Percentiles rank a stretch among this genome's conserved stretches.
These are phyloP conservation scores for Sthenelais limicola DNA, from an alignment of 2,888 invertebrate genomes.

Conservation along the genomic window DNA sequence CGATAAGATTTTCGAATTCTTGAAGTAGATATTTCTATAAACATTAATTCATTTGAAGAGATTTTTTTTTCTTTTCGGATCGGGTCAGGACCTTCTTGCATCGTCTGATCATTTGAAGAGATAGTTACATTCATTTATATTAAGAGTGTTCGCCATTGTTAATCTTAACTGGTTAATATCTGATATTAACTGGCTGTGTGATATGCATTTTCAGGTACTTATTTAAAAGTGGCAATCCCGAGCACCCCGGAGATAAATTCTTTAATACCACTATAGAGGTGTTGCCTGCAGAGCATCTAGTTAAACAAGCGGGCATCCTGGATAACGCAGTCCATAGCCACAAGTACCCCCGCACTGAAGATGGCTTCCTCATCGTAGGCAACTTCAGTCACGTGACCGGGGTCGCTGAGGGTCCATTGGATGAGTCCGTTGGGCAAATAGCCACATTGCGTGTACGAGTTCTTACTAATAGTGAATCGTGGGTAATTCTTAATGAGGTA, in stretches of 20 bases:
- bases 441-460: conserved; percentile 83
- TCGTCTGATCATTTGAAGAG: too few relatives aligned
- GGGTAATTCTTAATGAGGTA: conserved; percentile 94
- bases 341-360: conserved; percentile 75
- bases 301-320: conserved; percentile 47
- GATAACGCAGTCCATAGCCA: conserved; percentile 45
- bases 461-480: conserved; percentile 85
- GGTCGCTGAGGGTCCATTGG: conserved; percentile 82
- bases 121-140: too few relatives aligned
- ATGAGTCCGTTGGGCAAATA: conserved; percentile 80
- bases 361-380: conserved; percentile 81
- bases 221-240: conserved; percentile 84
- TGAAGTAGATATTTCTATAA: too few relatives aligned
- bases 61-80: too few relatives aligned
- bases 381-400: conserved; percentile 84
- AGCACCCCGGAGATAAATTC: conserved; percentile 90
- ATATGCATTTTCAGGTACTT: conserved; percentile 59
- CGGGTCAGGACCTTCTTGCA: too few relatives aligned
- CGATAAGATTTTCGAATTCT: too few relatives aligned
- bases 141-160: too few relatives aligned
- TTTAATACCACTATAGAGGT: conserved; percentile 90
- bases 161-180: too few relatives aligned
- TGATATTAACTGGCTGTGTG: too few relatives aligned
- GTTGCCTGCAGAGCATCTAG: conserved; percentile 73
- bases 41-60: too few relatives aligned